A percentile compares a stretch with the other conserved stretches of the same genome.
Evolutionary conservation across 1,140 invertebrate genomes (phyloP).

Genomic region (Drosophila pectinifera): DNA sequence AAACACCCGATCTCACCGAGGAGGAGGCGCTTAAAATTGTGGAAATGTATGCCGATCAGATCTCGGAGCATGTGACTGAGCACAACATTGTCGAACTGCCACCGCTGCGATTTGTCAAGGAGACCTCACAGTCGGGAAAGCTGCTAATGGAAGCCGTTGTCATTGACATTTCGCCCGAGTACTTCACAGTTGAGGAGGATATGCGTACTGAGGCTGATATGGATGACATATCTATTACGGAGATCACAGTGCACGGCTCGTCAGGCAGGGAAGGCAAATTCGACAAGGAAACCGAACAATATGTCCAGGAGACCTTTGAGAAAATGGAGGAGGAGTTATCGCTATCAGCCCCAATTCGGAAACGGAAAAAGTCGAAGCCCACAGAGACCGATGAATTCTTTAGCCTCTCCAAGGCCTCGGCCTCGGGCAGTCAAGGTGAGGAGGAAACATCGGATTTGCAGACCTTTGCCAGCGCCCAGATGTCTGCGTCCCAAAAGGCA

Average conservation of each 20-base stretch:
- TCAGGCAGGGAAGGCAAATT: constrained; percentile 84
- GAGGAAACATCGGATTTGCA: constrained; percentile 87
- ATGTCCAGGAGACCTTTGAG: constrained; percentile 63
- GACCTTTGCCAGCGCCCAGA: constrained; percentile 88
- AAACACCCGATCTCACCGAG: constrained; percentile 95
- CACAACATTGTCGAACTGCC: constrained; percentile 95
- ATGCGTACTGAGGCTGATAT: constrained; percentile 93
- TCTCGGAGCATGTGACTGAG: constrained; percentile 95
- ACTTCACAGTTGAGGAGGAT: constrained; percentile 92
- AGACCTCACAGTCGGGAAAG: constrained; percentile 94
- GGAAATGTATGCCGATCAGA: constrained; percentile 96
- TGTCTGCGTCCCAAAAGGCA: constrained; percentile 85
- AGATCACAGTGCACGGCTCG: constrained; percentile 85
- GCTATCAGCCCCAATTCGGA: constrained; percentile 67
- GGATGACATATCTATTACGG: constrained; percentile 92
- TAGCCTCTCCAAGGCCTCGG: constrained; percentile 85
- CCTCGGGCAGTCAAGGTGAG: constrained; percentile 80
- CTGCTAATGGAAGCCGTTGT: constrained; percentile 95
- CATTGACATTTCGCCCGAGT: constrained; percentile 95
- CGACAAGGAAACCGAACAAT: constrained; percentile 84
- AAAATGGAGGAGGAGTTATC: constrained; percentile 80
- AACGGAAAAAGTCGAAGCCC: constrained; percentile 76
- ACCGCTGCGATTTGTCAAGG: constrained; percentile 94
- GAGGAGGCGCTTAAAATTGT: constrained; percentile 96
- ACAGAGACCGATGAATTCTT: constrained; percentile 86